Evolutionary conservation across 2,888 invertebrate species (phyloP), one percentile per base, ranked within the genome.

Genomic region (Melanotus villosus): DNA sequence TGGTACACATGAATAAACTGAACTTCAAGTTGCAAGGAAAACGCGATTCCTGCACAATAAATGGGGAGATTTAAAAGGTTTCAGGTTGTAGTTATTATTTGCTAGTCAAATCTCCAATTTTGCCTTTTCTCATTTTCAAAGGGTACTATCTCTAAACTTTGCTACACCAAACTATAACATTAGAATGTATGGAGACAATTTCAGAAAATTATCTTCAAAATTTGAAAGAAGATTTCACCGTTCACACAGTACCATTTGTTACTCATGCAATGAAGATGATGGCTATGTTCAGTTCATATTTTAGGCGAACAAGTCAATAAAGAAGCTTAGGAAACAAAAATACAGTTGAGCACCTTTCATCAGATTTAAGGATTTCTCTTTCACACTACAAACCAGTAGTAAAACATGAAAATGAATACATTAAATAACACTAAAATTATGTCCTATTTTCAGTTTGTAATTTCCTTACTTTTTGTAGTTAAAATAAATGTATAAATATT

Each of bases 1-100:
- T 50, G 9, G 50, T 50, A 21, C 50, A 50, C 50, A 21, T 50
- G 50, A 50, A 50, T 50, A 21, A 50, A 50, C 21, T 50, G 9
- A 43, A 16, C 18, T 7, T 43, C 43, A 43, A 43, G 16, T 43
- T 43, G 43, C 43, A 43, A 43, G 43, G 43, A 16, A 43, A 43
- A 43, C n/a, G 7, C 43, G 16, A 16, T 43, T 43, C 18, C 14
- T 43, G n/a, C 43, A 43, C 12, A 14, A 43, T 43, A 43, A 14
- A 14, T 43, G 43, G 43, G 14, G 16, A 16, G 14, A 43, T 18
- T 16, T 43, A 16, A 43, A 43, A 43, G 18, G 43, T 43, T 43
- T 43, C 12, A n/a, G 16, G 18, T 43, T 43, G 18, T 16, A 43
- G 43, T 43, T 43, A 16, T 43, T 43, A 43, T 43, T 43, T 43